Evolutionary conservation across 2,888 invertebrate species (phyloP).

Genomic region (Drosophila neonasuta): DNA sequence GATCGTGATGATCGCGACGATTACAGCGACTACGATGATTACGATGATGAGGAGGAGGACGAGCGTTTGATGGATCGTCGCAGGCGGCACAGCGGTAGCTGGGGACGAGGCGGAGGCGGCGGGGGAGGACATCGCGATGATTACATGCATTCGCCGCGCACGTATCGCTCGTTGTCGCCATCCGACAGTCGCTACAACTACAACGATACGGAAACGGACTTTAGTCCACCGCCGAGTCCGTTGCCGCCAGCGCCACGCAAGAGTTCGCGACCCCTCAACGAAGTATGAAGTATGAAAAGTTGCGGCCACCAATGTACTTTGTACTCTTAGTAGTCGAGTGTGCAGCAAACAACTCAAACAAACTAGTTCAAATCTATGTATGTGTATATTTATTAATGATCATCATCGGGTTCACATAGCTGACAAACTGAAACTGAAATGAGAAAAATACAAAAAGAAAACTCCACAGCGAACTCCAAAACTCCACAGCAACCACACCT

Average conservation of each 20-base stretch:
- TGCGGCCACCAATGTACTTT: conserved; percentile 46
- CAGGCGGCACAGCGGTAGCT: conserved; percentile 67
- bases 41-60: conserved; percentile 68
- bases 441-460: neutral
- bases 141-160: conserved; percentile 79
- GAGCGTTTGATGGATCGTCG: conserved; percentile 50
- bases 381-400: conserved; percentile 74
- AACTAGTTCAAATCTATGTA: conserved; percentile 76
- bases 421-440: conserved; percentile 16
- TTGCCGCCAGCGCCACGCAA: conserved; percentile 77
- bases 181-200: conserved; percentile 83
- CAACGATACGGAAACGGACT: conserved; percentile 87
- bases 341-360: conserved; percentile 59
- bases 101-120: conserved; percentile 55
- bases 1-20: conserved; percentile 49
- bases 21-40: conserved; percentile 74
- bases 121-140: conserved; percentile 57
- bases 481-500: conserved; percentile 8
- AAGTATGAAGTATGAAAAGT: conserved; percentile 61
- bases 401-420: conserved; percentile 48
- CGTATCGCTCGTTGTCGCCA: conserved; percentile 81
- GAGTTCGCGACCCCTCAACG: conserved; percentile 71
- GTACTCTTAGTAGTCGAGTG: conserved; percentile 39
- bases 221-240: conserved; percentile 86
- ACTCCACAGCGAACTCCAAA: neutral